phyloP scores from a whole-genome alignment of 2,888 invertebrate species.

The Ashinkailepas kermadecensis region DNA sequence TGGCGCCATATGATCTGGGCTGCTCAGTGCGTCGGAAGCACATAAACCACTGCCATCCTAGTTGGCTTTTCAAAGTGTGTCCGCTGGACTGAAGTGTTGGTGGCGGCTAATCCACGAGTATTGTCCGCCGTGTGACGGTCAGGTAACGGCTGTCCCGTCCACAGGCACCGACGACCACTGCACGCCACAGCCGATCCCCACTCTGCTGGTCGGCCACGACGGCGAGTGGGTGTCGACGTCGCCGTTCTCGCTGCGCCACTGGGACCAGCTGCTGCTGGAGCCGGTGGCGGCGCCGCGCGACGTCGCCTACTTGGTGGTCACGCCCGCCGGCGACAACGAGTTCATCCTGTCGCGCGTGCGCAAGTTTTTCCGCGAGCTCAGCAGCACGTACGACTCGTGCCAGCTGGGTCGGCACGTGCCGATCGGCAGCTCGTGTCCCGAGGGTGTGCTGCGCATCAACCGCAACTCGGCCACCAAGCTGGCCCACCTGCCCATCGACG shows the following conservation, averaged over 20 bases:
- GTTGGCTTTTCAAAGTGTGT: too few relatives aligned
- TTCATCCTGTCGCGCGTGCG: constrained; percentile 67
- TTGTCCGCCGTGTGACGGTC: too few relatives aligned
- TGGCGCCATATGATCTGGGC: too few relatives aligned
- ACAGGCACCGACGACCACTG: constrained; percentile 74
- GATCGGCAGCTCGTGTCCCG: constrained; percentile 69
- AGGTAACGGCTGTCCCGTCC: not conserved
- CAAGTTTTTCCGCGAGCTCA: constrained; percentile 85
- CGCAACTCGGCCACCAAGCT: constrained; percentile 55
- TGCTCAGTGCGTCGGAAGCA: too few relatives aligned
- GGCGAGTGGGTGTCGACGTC: constrained; percentile 90
- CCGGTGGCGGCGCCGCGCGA: constrained; percentile 93
- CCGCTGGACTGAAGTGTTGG: too few relatives aligned
- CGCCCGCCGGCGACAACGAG: constrained; percentile 71
- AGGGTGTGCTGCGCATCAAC: constrained; percentile 80
- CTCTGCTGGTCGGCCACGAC: constrained; percentile 86
- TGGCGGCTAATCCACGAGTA: too few relatives aligned
- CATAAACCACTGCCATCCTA: too few relatives aligned
- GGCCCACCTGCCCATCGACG: constrained; percentile 63
- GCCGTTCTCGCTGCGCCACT: constrained; percentile 88
- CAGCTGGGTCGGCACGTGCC: constrained; percentile 88
- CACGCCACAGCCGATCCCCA: constrained; percentile 94
- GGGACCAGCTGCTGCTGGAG: constrained; percentile 95
- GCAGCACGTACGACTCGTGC: constrained; percentile 88
- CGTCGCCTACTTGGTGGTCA: constrained; percentile 87